These are phyloP conservation scores for Caenorhabditis sinica DNA, from an alignment of 2,888 invertebrate species.

Conservation along the genomic window DNA sequence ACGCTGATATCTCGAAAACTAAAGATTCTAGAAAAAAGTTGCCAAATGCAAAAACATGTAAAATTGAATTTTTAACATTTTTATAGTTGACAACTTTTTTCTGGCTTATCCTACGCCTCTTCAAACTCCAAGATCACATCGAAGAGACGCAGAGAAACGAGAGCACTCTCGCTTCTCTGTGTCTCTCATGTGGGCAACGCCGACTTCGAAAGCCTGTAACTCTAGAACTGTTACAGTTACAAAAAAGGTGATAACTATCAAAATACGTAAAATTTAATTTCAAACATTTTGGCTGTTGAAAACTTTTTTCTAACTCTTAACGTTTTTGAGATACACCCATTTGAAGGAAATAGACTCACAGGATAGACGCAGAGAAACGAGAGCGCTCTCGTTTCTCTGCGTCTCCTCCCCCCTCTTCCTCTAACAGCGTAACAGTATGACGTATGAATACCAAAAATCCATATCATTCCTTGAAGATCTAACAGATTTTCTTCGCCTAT, in stretches of 20 bases:
- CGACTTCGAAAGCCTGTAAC: too few species aligned
- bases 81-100: neutral
- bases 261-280: neutral
- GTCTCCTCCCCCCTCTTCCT: too few species aligned
- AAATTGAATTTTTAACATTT: neutral
- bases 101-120: neutral
- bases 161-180: too few species aligned
- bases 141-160: neutral
- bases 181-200: too few species aligned
- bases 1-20: neutral
- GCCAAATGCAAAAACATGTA: neutral
- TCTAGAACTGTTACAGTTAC: neutral
- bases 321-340: neutral
- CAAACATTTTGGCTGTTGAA: neutral
- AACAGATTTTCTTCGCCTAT: neutral
- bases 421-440: too few species aligned
- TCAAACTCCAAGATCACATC: neutral
- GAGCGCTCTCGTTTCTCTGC: too few species aligned
- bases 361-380: neutral
- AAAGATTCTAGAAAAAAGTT: neutral
- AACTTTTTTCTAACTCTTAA: neutral
- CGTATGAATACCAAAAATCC: too few species aligned
- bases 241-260: neutral
- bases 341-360: neutral
- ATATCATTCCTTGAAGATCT: too few species aligned